phyloP scores from a whole-genome alignment of 2,113 vertebrate genomes.

The Campylomormyrus numenius region DNA sequence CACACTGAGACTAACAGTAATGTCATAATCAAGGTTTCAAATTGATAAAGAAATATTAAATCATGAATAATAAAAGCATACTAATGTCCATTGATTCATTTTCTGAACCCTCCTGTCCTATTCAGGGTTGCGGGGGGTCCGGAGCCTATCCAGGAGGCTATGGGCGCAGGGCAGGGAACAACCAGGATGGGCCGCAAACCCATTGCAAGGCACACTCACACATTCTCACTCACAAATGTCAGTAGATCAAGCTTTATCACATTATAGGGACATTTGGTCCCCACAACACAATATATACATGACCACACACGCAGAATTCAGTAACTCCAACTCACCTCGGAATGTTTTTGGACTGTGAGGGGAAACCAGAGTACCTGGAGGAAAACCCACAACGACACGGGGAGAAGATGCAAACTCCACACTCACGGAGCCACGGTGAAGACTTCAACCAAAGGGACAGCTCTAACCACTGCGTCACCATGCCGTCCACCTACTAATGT shows the following conservation, averaged over 20 bases:
- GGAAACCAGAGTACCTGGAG: no score
- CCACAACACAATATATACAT: not conserved
- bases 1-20: not conserved
- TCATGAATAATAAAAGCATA: not conserved
- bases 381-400: no score
- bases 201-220: not conserved
- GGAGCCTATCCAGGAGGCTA: not conserved
- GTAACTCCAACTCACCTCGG: not conserved
- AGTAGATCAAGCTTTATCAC: not conserved
- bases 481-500: not conserved
- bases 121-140: not conserved
- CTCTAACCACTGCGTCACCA: not conserved
- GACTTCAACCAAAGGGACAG: not conserved
- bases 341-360: no score
- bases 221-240: not conserved
- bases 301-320: not conserved
- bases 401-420: no score
- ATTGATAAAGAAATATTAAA: not conserved
- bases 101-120: not conserved
- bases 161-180: not conserved
- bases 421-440: no score
- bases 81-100: not conserved
- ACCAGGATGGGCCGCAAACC: not conserved
- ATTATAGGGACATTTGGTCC: not conserved
- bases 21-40: not conserved